phyloP scores from a whole-genome alignment of 2,113 vertebrate species.

The Microtus richardsoni region DNA sequence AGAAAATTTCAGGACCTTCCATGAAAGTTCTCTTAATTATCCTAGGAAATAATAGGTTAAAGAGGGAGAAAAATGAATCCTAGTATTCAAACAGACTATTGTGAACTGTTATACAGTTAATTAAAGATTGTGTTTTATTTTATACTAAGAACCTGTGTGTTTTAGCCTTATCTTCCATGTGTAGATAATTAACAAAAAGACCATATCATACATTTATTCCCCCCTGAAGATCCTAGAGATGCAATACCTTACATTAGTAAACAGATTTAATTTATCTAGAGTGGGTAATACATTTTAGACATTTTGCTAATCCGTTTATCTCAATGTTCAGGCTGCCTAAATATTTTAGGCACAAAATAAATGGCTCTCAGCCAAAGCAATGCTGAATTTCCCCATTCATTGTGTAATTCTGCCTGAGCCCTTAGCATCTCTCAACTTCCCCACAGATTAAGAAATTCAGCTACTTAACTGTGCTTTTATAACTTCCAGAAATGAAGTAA shows the following conservation, averaged over 20 bases:
- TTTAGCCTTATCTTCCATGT: not conserved
- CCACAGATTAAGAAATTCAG: not conserved
- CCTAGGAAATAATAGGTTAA: not conserved
- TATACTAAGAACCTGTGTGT: not conserved
- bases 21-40: not conserved
- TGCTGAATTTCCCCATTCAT: not conserved
- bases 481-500: not conserved
- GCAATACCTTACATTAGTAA: not conserved
- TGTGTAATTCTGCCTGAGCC: not conserved
- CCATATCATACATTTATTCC: not conserved
- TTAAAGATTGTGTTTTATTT: not conserved
- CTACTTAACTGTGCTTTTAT: not conserved
- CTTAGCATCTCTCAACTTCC: not conserved
- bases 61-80: not conserved
- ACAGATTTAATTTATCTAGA: not conserved
- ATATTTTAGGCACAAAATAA: not conserved
- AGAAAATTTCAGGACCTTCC: not conserved
- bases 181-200: not conserved
- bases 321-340: not conserved
- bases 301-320: not conserved
- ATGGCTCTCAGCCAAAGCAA: not conserved
- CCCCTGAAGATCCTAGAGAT: not conserved
- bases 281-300: not conserved
- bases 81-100: not conserved
- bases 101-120: not conserved